Evolutionary conservation across 2,113 vertebrate genomes (phyloP).

Genomic region (Jaculus jaculus): DNA sequence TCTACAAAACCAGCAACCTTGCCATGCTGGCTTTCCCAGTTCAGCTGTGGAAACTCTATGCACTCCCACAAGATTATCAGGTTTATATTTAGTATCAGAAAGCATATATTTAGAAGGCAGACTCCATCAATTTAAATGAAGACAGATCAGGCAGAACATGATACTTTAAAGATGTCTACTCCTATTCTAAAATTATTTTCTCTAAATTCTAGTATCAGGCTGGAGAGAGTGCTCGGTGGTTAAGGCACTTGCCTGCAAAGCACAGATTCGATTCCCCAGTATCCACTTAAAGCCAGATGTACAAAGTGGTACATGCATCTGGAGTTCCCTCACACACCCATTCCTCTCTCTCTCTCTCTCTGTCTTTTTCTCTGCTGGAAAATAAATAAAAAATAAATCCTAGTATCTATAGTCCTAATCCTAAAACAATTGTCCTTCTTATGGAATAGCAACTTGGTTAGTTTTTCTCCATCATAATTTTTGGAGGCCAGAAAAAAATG

Average conservation of each 20-base stretch:
- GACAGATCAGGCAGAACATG: background rate
- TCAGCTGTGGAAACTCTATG: constrained; percentile 9
- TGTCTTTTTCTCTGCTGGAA: too few relatives aligned
- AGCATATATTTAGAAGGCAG: constrained; percentile 6
- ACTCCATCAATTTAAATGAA: constrained; percentile 41
- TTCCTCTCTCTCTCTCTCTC: too few relatives aligned
- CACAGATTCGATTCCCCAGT: too few relatives aligned
- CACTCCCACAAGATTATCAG: constrained; percentile 54
- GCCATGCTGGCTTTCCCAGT: constrained; percentile 25
- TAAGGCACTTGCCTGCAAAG: too few relatives aligned
- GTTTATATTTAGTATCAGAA: constrained; percentile 66
- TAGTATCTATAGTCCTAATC: background rate
- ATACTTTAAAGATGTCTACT: background rate
- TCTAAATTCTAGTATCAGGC: background rate
- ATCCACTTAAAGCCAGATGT: too few relatives aligned
- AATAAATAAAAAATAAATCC: background rate
- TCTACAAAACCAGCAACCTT: background rate
- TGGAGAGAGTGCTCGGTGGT: too few relatives aligned
- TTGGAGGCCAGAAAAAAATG: background rate
- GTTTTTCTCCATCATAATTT: constrained; percentile 14
- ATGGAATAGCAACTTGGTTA: background rate
- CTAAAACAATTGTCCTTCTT: background rate
- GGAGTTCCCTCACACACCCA: too few relatives aligned
- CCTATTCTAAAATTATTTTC: background rate
- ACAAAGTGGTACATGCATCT: too few relatives aligned